Evolutionary conservation across 2,797 vertebrate genomes (phyloP).

Genomic region (Florisuga fusca): DNA sequence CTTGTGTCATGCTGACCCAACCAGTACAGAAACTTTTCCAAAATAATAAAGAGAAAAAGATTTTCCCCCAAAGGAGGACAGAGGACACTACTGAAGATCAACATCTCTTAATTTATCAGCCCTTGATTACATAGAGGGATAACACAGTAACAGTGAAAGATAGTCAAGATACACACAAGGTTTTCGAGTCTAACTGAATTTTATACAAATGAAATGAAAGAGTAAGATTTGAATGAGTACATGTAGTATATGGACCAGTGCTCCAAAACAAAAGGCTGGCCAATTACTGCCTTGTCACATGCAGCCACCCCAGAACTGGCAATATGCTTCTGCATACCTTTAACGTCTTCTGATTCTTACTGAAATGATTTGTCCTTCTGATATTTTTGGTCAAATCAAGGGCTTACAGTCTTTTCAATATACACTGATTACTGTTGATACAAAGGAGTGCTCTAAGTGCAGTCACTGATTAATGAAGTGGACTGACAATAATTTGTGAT

Average conservation of each 20-base stretch:
- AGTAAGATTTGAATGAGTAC: neutral
- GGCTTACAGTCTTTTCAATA: neutral
- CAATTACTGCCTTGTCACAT: neutral
- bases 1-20: neutral
- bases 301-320: neutral
- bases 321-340: conserved; percentile 1
- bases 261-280: neutral
- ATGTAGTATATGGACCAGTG: neutral
- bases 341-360: neutral
- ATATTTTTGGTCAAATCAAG: conserved; percentile 35
- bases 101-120: neutral
- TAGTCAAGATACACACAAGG: neutral
- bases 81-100: neutral
- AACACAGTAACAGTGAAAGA: neutral
- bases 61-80: neutral
- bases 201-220: neutral
- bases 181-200: neutral
- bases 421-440: conserved; percentile 6
- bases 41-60: neutral
- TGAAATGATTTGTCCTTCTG: neutral
- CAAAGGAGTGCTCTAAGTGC: neutral
- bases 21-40: neutral
- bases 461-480: conserved; percentile 48
- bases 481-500: neutral
- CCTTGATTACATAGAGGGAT: neutral